phyloP scores from a whole-genome alignment of 2,113 vertebrate genomes.

The Neodon shergylaensis region DNA sequence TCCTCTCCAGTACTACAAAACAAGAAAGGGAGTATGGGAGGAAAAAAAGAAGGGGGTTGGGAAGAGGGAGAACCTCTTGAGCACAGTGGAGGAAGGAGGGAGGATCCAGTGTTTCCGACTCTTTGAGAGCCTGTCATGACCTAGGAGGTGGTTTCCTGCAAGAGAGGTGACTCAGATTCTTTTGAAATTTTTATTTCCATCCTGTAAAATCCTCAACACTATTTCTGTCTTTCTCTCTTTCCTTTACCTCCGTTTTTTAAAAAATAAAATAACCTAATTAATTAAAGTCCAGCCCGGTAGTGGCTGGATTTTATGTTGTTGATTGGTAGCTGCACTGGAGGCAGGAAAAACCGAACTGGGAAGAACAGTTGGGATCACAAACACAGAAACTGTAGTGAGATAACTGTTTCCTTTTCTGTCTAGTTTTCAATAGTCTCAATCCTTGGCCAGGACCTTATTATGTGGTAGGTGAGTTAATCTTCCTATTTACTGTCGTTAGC shows the following conservation, averaged over 20 bases:
- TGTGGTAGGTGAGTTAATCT: background rate
- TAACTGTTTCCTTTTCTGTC: background rate
- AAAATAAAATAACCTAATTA: background rate
- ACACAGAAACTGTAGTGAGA: background rate
- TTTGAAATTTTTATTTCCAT: background rate
- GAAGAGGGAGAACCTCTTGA: too few relatives aligned
- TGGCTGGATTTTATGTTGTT: background rate
- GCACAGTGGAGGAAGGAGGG: too few relatives aligned
- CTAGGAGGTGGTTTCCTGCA: background rate
- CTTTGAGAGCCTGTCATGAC: too few relatives aligned
- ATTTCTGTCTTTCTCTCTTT: background rate
- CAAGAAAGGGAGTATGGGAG: too few relatives aligned
- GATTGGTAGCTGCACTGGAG: background rate
- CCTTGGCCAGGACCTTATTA: background rate
- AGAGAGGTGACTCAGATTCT: background rate
- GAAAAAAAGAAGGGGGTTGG: too few relatives aligned
- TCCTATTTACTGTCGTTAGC: conserved; percentile 1
- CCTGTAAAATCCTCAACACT: background rate
- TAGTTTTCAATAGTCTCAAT: background rate
- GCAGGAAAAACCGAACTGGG: background rate
- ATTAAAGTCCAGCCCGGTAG: background rate
- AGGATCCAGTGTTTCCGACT: too few relatives aligned
- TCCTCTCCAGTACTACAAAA: too few relatives aligned
- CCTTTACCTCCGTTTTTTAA: background rate
- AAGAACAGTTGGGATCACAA: background rate